A percentile compares a stretch with the other conserved stretches of the same genome.
These are phyloP conservation scores for Malacoraja senta DNA, from an alignment of 2,797 vertebrate genomes.

Conservation along the genomic window DNA sequence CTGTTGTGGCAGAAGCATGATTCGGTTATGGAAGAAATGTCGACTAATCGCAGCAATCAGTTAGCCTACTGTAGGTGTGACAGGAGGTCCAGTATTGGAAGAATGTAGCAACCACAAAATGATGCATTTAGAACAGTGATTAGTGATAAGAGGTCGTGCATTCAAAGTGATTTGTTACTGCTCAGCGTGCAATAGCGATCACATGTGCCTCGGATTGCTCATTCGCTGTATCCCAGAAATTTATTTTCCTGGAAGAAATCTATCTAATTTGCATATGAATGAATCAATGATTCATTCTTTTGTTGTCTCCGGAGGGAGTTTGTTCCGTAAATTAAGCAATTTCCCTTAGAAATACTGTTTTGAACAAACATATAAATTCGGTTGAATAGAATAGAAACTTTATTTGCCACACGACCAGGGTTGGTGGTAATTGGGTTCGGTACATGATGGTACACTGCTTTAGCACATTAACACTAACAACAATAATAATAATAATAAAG, in stretches of 20 bases:
- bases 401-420: too few relatives aligned
- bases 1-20: not conserved
- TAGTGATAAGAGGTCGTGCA: too few relatives aligned
- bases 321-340: conserved; percentile 1
- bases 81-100: not conserved
- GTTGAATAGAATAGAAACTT: too few relatives aligned
- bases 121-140: too few relatives aligned
- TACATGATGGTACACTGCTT: too few relatives aligned
- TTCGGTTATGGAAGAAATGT: not conserved
- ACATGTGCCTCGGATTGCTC: not conserved
- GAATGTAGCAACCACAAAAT: not conserved
- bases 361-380: not conserved
- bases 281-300: not conserved
- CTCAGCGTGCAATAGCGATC: not conserved
- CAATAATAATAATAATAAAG: too few relatives aligned
- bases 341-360: not conserved
- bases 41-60: not conserved
- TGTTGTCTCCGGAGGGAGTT: not conserved
- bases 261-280: conserved; percentile 3
- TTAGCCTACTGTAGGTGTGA: not conserved
- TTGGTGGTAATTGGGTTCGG: too few relatives aligned
- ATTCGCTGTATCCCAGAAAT: not conserved
- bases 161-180: not conserved
- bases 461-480: too few relatives aligned
- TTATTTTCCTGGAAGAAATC: not conserved